Base-by-base conservation (phyloP, 2,888 invertebrate species). In the Aporophyla nigra region DNA sequence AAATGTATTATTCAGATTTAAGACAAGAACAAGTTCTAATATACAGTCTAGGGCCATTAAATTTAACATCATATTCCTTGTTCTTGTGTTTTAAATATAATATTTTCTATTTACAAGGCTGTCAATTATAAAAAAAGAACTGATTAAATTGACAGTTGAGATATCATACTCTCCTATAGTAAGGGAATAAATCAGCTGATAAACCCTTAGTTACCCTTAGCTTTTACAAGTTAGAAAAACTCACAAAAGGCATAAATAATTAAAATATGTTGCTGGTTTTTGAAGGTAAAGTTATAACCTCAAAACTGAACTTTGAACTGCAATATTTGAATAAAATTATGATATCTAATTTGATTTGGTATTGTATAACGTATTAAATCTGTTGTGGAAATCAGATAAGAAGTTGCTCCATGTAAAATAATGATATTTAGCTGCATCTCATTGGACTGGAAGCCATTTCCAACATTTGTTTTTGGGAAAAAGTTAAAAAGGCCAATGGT, bases 241-340 rank as follows among this genome's bases (percentile, higher is more conserved):
- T 10, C 5, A 6, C 14, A 27, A 27, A 54, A 12, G 1, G 0
- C 33, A 16, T 6, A 27, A 43, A 16, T 12, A 51, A 40, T 19
- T 2, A 0, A 21, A 54, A 24, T 7, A 40, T n/a, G 4, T 9
- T 21, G 21, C 33, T 21, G 12, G 0, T 21, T 33, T 5, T n/a
- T 5, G 12, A 21, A 9, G 14, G 33, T 46, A 0, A 67, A 67
- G 10, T 51, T 51, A 79, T 59, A 76, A 79, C 80, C 71, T 79
- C 71, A 58, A 76, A 79, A 0, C 0, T 70, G 71, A 43, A 79
- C 58, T 70, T 76, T 79, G 70, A n/a, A 76, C 51, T 56, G 1
- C 7, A 58, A 51, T 58, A 58, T 75, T 75, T 56, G 27, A 67
- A 78, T 78, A 51, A 43, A 76, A 43, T 71, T 51, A 71, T 24